phyloP scores from a whole-genome alignment of 1,140 invertebrate species.

The Heliconius hewitsoni region DNA sequence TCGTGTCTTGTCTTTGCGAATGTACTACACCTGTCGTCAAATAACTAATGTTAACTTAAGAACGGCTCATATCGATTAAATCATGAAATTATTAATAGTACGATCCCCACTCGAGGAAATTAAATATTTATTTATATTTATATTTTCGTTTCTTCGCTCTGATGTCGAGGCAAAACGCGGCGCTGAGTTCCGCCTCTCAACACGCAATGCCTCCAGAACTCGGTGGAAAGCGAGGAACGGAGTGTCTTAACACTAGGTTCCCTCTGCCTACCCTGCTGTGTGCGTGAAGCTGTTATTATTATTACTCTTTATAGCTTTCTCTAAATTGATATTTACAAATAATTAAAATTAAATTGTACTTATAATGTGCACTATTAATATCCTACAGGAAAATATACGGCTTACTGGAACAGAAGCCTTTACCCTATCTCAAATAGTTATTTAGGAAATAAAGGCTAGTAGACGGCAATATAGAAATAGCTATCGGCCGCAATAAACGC shows the following conservation, averaged over 20 bases:
- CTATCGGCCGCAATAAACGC: slow-evolving; percentile 35
- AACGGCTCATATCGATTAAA: background rate
- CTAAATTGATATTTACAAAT: background rate
- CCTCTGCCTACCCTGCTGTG: no score
- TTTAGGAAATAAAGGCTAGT: slow-evolving; percentile 22
- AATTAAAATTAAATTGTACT: background rate
- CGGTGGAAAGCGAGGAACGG: no score
- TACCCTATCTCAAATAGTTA: slow-evolving; percentile 23
- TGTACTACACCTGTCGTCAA: background rate
- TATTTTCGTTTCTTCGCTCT: no score
- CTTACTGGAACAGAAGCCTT: slow-evolving; percentile 14
- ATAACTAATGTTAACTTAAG: background rate
- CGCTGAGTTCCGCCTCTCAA: no score
- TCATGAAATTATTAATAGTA: background rate
- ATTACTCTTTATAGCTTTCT: no score
- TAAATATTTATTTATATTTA: no score
- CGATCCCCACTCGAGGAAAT: no score
- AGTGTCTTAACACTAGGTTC: no score
- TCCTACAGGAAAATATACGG: background rate
- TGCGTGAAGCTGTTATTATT: no score
- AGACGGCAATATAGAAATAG: slow-evolving; percentile 26
- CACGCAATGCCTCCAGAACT: no score
- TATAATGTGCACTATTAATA: background rate
- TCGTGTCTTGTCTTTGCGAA: background rate
- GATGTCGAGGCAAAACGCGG: no score